A percentile compares a stretch with the other conserved stretches of the same genome.
Evolutionary conservation across 2,888 invertebrate genomes (phyloP).

Genomic region (Andrena camellia): DNA sequence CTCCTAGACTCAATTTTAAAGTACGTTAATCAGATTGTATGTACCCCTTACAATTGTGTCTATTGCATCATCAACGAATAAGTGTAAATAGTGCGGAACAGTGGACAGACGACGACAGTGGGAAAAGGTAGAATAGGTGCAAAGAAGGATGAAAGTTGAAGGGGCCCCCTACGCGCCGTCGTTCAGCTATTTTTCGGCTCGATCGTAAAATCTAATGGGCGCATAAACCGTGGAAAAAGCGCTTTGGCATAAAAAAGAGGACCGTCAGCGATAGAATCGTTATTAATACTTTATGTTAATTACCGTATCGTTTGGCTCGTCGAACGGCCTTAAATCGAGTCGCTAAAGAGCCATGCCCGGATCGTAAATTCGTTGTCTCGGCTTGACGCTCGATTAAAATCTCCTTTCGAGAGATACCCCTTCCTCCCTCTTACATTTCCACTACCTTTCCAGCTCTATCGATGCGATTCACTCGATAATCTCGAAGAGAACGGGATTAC

Average conservation of each 20-base stretch:
- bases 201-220: constrained; percentile 84
- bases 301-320: constrained; percentile 80
- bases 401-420: constrained; percentile 72
- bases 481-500: constrained; percentile 24
- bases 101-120: constrained; percentile 23
- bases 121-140: constrained; percentile 31
- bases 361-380: constrained; percentile 81
- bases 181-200: constrained; percentile 81
- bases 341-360: constrained; percentile 76
- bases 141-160: constrained; percentile 58
- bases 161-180: constrained; percentile 74
- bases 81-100: background rate
- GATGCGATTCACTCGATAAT: constrained; percentile 32
- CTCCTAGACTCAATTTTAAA: too few relatives aligned
- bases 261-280: constrained; percentile 78
- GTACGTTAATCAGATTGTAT: too few relatives aligned
- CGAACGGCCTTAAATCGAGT: constrained; percentile 81
- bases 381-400: constrained; percentile 81
- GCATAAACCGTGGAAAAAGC: constrained; percentile 83
- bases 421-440: constrained; percentile 41
- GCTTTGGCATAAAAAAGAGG: constrained; percentile 79
- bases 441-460: constrained; percentile 51
- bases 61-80: background rate
- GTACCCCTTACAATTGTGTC: background rate
- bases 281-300: constrained; percentile 85